These are phyloP conservation scores for Hetaerina titia DNA, from an alignment of 2,888 invertebrate species.

Conservation along the genomic window DNA sequence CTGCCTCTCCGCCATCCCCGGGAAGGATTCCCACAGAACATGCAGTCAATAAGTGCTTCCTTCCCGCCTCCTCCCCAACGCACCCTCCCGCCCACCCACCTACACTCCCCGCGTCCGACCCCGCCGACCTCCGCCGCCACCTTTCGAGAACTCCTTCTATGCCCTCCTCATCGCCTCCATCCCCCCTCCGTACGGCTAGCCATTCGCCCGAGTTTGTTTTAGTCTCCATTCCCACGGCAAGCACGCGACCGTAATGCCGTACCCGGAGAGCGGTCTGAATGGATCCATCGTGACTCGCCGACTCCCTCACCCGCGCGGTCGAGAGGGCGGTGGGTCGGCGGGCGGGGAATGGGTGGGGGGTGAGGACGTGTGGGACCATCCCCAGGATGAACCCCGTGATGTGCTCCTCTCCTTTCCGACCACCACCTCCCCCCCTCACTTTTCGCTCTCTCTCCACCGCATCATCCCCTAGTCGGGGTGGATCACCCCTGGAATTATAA, in stretches of 20 bases:
- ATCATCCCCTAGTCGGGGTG: not conserved
- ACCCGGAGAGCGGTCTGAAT: not conserved
- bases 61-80: not conserved
- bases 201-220: slow-evolving; percentile 36
- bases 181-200: not conserved
- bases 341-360: too few species aligned
- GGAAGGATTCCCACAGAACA: slow-evolving; percentile 47
- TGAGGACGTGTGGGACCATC: too few species aligned
- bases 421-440: too few species aligned
- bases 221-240: slow-evolving; percentile 51
- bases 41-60: slow-evolving; percentile 44
- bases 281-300: slow-evolving; percentile 47
- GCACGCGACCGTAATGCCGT: slow-evolving; percentile 42
- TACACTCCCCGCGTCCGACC: not conserved
- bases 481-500: slow-evolving; percentile 52
- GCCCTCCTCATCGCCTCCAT: not conserved
- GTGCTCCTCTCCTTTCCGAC: too few species aligned
- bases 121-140: not conserved
- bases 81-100: not conserved
- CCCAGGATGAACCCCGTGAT: too few species aligned
- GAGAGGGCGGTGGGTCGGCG: too few species aligned
- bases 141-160: not conserved
- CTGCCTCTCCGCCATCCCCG: slow-evolving; percentile 4
- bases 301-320: not conserved
- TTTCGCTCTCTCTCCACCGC: not conserved